A percentile compares a stretch with the other conserved stretches of the same genome.
phyloP scores from a whole-genome alignment of 2,113 vertebrate genomes.

The Tychaedon coryphoeus region DNA sequence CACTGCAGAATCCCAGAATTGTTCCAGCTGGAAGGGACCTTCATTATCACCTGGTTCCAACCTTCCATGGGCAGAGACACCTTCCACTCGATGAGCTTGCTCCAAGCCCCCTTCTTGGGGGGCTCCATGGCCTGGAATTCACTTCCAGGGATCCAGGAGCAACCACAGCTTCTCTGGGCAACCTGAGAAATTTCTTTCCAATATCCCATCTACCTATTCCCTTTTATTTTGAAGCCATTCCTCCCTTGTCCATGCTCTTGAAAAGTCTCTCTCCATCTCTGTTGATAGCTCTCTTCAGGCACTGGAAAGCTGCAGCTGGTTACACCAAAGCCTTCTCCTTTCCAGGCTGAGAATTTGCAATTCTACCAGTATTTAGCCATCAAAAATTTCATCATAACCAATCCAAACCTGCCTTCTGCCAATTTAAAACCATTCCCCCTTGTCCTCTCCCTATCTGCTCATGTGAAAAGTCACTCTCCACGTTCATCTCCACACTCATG shows the following conservation, averaged over 20 bases:
- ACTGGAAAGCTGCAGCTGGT: neutral
- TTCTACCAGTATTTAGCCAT: neutral
- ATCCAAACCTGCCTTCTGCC: neutral
- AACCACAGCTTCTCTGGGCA: neutral
- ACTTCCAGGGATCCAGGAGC: neutral
- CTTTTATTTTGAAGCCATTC: neutral
- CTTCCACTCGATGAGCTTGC: neutral
- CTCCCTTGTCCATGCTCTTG: neutral
- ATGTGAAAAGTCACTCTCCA: neutral
- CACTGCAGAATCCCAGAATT: neutral
- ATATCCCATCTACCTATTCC: neutral
- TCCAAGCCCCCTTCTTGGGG: neutral
- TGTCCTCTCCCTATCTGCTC: neutral
- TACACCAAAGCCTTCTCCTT: neutral
- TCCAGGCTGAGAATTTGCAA: neutral
- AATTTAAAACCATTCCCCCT: neutral
- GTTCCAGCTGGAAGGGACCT: neutral
- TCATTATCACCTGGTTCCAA: neutral
- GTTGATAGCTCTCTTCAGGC: neutral
- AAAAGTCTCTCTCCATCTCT: neutral
- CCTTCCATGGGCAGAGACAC: neutral
- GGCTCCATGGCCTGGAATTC: neutral
- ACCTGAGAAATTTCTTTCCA: neutral
- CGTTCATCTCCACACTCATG: rapidly evolving
- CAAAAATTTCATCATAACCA: neutral